Evolutionary conservation across 2,797 vertebrate genomes (phyloP).

Genomic region (Sebastes vulpes): DNA sequence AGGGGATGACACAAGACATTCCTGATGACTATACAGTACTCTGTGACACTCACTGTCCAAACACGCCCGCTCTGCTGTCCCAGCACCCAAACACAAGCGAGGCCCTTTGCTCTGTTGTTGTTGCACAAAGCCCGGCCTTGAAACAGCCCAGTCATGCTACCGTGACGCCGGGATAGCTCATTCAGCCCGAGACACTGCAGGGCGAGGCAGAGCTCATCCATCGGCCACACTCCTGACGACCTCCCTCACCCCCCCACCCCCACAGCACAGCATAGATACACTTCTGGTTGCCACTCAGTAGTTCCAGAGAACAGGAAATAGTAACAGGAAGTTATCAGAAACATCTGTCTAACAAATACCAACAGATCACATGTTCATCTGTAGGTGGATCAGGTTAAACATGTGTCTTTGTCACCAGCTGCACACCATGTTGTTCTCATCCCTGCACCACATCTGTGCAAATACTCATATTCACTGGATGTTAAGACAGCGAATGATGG

Average conservation of each 20-base stretch:
- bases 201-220: constrained; percentile 31
- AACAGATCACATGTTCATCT: background rate
- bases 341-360: background rate
- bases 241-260: background rate
- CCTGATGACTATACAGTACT: constrained; percentile 63
- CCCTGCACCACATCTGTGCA: background rate
- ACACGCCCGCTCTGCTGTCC: constrained; percentile 60
- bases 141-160: constrained; percentile 71
- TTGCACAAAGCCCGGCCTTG: constrained; percentile 78
- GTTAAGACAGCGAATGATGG: constrained; percentile 9
- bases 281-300: background rate
- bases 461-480: background rate
- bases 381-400: background rate
- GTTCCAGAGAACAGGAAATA: background rate
- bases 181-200: constrained; percentile 33
- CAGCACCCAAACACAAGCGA: constrained; percentile 72
- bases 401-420: background rate
- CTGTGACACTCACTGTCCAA: constrained; percentile 68
- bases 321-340: background rate
- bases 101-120: constrained; percentile 70
- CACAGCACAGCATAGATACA: background rate
- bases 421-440: background rate
- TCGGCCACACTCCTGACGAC: constrained; percentile 1
- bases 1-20: constrained; percentile 68
- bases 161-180: constrained; percentile 59